Percentiles rank a stretch among this genome's conserved stretches.
phyloP scores from a whole-genome alignment of 2,113 vertebrate genomes.

The Ailuropoda melanoleuca region DNA sequence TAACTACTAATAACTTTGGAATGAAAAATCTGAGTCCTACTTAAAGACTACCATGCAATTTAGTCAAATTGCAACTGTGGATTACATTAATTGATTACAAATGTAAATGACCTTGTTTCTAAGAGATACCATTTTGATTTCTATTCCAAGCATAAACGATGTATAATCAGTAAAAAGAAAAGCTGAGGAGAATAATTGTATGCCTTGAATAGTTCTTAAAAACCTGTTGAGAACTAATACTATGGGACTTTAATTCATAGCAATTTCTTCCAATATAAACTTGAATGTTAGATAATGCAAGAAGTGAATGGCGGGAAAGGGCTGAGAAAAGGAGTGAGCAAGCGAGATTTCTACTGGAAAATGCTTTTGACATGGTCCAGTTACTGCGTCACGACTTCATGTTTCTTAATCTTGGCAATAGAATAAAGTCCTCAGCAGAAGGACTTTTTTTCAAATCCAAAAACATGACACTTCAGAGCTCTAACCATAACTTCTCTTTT shows the following conservation, averaged over 20 bases:
- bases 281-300: constrained; percentile 66
- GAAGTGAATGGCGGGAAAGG: constrained; percentile 29
- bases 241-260: background rate
- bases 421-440: constrained; percentile 86
- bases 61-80: constrained; percentile 31
- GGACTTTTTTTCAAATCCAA: constrained; percentile 82
- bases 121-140: constrained; percentile 37
- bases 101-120: constrained; percentile 40
- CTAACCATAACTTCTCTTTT: constrained; percentile 85
- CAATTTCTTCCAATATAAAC: constrained; percentile 58
- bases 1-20: background rate
- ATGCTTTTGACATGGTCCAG: constrained; percentile 80
- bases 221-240: background rate
- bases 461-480: constrained; percentile 84
- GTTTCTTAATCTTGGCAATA: constrained; percentile 88
- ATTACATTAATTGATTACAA: constrained; percentile 43
- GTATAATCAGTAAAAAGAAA: constrained; percentile 47
- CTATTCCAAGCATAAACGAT: background rate
- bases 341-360: constrained; percentile 67
- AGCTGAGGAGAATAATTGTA: background rate
- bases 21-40: constrained; percentile 7
- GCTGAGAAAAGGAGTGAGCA: constrained; percentile 6
- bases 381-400: constrained; percentile 81
- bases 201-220: background rate
- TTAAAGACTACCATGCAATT: constrained; percentile 26